Conservation (phyloP, 1,140 invertebrate species). For the Apis laboriosa region DNA sequence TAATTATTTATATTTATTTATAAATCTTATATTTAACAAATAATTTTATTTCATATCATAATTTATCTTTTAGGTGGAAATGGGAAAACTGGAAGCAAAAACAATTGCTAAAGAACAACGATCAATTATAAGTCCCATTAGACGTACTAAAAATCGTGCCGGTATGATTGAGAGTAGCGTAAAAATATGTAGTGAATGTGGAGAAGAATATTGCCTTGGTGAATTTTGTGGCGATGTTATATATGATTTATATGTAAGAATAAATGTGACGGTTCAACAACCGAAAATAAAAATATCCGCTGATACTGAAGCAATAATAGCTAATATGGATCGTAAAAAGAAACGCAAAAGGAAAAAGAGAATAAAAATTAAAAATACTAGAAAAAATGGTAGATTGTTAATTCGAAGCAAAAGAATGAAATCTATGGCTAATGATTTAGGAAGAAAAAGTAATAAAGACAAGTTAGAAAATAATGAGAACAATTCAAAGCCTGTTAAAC, state of each 20-base stretch:
- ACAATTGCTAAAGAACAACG: conserved; percentile 86
- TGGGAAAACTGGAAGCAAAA: conserved; percentile 88
- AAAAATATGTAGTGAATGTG: conserved; percentile 89
- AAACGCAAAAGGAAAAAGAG: conserved; percentile 63
- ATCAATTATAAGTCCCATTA: conserved; percentile 83
- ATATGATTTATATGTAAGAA: conserved; percentile 79
- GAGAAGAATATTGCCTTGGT: conserved; percentile 92
- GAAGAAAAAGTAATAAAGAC: conserved; percentile 28
- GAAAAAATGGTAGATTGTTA: conserved; percentile 56
- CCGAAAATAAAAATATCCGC: conserved; percentile 71
- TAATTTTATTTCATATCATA: background rate
- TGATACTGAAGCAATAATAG: conserved; percentile 76
- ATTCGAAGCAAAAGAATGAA: conserved; percentile 56
- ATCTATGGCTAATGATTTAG: conserved; percentile 41
- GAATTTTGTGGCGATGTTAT: conserved; percentile 80
- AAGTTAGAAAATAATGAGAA: conserved; percentile 19
- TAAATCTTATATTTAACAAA: background rate
- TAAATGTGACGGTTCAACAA: conserved; percentile 61
- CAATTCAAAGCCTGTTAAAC: conserved; percentile 47
- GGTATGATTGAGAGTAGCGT: conserved; percentile 89
- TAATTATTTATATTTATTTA: background rate
- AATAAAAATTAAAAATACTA: conserved; percentile 59
- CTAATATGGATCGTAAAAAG: conserved; percentile 66
- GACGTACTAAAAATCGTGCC: conserved; percentile 89
- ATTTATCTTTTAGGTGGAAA: conserved; percentile 84